Conservation (phyloP, 2,888 invertebrate genomes). For the Hemaris fuciformis region DNA sequence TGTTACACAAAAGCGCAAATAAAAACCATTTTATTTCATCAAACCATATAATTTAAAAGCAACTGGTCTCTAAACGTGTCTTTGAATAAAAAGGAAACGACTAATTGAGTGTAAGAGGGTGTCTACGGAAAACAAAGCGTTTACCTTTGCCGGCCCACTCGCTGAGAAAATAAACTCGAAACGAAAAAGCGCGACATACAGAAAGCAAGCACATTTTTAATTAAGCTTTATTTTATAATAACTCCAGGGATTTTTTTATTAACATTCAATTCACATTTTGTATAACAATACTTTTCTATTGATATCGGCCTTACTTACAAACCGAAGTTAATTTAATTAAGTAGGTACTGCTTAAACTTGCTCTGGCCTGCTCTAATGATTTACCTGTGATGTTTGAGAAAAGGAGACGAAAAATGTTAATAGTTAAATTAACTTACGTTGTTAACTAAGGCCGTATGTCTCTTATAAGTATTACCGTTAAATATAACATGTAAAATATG, state of each 20-base stretch:
- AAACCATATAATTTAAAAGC: not conserved
- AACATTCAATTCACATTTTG: not conserved
- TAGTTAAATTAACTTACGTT: too few relatives aligned
- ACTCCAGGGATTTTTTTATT: not conserved
- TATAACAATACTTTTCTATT: not conserved
- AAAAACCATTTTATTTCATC: not conserved
- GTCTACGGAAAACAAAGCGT: slow-evolving; percentile 55
- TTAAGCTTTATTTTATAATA: not conserved
- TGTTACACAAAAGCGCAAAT: too few relatives aligned
- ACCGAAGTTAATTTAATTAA: too few relatives aligned
- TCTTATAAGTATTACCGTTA: too few relatives aligned
- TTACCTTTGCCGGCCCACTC: slow-evolving; percentile 47
- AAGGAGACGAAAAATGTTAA: too few relatives aligned
- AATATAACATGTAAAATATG: too few relatives aligned
- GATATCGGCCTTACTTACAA: too few relatives aligned
- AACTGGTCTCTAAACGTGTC: slow-evolving; percentile 32
- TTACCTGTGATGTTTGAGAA: too few relatives aligned
- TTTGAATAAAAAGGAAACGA: slow-evolving; percentile 52
- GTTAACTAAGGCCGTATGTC: too few relatives aligned
- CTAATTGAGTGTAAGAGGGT: slow-evolving; percentile 56
- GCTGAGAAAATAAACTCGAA: slow-evolving; percentile 59
- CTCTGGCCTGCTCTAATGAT: too few relatives aligned
- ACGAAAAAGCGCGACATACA: slow-evolving; percentile 46
- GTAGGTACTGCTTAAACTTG: too few relatives aligned
- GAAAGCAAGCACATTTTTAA: not conserved